Percentiles rank a stretch among this genome's conserved stretches.
Conservation (phyloP, 1,140 invertebrate species). For the Zaprionus taronus region DNA sequence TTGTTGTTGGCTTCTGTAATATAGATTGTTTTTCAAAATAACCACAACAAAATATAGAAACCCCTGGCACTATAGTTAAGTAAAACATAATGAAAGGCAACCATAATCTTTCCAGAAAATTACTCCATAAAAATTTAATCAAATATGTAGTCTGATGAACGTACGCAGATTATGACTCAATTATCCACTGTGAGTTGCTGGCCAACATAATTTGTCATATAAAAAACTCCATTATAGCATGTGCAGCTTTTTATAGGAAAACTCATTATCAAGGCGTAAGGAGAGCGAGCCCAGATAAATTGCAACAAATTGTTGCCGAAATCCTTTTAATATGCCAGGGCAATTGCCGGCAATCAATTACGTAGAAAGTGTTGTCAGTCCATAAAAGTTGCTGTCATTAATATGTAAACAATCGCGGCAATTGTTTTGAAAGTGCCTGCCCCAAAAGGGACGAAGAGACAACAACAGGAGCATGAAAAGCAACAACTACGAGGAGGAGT, state of each 20-base stretch:
- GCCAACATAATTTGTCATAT: constrained; percentile 1
- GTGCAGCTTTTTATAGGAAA: constrained; percentile 2
- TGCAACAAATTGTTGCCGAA: constrained; percentile 27
- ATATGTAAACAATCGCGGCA: constrained; percentile 76
- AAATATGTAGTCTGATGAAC: background rate
- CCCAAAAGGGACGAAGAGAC: background rate
- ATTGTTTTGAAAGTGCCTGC: constrained; percentile 62
- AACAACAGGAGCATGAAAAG: background rate
- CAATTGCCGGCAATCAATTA: constrained; percentile 57
- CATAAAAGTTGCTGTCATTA: constrained; percentile 77
- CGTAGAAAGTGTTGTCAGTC: constrained; percentile 58
- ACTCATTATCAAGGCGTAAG: background rate
- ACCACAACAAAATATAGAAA: background rate
- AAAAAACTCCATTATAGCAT: background rate
- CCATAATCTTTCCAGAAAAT: background rate
- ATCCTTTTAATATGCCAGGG: constrained; percentile 35
- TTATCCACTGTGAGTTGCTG: background rate
- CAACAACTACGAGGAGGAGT: background rate
- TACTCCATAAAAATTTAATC: background rate
- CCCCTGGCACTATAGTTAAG: too few relatives aligned
- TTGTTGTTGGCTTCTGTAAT: background rate
- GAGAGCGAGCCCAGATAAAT: background rate
- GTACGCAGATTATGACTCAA: background rate
- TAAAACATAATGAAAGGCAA: background rate
- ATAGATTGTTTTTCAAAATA: background rate